A percentile compares a stretch with the other conserved stretches of the same genome.
phyloP scores from a whole-genome alignment of 2,797 vertebrate species.

The Esox masquinongy region DNA sequence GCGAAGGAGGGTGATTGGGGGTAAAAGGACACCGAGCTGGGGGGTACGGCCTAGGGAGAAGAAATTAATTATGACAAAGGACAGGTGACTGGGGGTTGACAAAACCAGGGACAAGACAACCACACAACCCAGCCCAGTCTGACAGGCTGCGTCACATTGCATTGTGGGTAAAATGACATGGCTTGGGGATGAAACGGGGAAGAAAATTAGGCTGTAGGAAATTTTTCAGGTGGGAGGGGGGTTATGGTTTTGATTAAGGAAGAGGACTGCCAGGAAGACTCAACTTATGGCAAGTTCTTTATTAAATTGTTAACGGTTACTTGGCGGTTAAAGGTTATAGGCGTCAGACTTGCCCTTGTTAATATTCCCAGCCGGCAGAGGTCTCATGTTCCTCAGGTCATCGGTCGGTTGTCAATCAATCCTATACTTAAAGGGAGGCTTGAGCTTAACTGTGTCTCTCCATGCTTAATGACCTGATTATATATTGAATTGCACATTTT shows the following conservation, averaged over 20 bases:
- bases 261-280: background rate
- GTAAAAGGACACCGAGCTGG: no score
- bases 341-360: no score
- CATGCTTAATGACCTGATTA: no score
- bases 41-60: background rate
- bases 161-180: background rate
- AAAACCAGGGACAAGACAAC: background rate
- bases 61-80: background rate
- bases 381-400: background rate
- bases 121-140: background rate
- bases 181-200: background rate
- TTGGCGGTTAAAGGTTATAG: no score
- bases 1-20: no score
- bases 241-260: background rate
- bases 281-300: no score
- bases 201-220: background rate
- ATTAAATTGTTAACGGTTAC: no score
- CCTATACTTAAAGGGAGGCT: background rate
- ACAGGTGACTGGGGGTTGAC: background rate
- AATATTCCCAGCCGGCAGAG: background rate
- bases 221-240: background rate
- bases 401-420: background rate
- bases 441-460: background rate
- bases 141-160: background rate
- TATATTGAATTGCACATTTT: no score